Conservation (phyloP, 2,113 vertebrate species). For the Bufo gargarizans region DNA sequence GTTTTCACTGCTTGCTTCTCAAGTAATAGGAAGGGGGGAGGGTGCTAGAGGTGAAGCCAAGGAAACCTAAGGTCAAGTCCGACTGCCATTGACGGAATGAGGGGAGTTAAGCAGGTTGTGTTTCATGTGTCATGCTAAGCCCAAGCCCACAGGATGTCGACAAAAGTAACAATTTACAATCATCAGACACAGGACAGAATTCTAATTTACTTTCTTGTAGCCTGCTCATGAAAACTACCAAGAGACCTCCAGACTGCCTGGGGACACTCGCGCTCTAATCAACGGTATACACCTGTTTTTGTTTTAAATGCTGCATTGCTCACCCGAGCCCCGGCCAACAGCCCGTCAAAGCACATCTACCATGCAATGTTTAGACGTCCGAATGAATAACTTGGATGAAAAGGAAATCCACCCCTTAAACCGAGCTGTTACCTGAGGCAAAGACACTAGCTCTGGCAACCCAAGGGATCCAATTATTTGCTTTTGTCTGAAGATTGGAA, state of each 20-base stretch:
- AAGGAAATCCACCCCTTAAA: conserved; percentile 66
- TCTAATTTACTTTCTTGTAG: conserved; percentile 66
- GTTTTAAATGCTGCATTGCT: conserved; percentile 68
- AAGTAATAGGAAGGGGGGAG: conserved; percentile 47
- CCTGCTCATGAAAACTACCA: conserved; percentile 61
- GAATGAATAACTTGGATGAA: conserved; percentile 70
- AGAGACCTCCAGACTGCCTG: conserved; percentile 61
- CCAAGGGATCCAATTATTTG: conserved; percentile 71
- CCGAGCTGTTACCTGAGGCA: conserved; percentile 69
- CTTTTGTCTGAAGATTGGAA: conserved; percentile 63
- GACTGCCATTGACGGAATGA: conserved; percentile 49
- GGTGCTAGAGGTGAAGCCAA: conserved; percentile 56
- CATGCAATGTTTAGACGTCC: conserved; percentile 67
- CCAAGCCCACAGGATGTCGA: background rate
- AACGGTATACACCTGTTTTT: conserved; percentile 72
- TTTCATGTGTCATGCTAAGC: conserved; percentile 62
- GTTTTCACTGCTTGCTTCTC: conserved; percentile 28
- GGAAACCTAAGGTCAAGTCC: conserved; percentile 50
- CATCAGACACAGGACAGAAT: conserved; percentile 63
- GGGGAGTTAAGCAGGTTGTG: conserved; percentile 63
- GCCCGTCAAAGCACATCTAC: conserved; percentile 62
- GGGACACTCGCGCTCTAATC: conserved; percentile 64
- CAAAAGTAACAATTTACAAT: conserved; percentile 67
- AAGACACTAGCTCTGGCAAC: conserved; percentile 65
- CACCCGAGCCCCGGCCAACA: conserved; percentile 61